Evolutionary conservation across 1,140 invertebrate species (phyloP), one percentile per base, ranked within the genome.

Genomic region (Drosophila azteca): DNA sequence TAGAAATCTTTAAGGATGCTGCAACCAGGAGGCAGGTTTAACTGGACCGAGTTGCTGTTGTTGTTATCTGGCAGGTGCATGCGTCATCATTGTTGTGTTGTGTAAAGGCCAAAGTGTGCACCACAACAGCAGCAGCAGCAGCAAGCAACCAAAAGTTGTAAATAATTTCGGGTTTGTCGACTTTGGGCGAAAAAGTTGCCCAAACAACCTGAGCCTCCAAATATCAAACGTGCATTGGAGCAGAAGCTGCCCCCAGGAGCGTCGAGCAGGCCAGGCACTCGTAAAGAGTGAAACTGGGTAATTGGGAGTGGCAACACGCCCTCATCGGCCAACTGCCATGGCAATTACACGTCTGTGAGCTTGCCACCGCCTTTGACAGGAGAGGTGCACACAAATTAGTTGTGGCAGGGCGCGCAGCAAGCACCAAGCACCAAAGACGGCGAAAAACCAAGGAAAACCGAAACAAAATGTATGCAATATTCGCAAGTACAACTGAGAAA

Each of bases 151-250:
- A 64, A 64, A 82, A 80, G 72, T 84, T 84, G 81, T 85, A 84
- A 84, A 87, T 84, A 84, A 84, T 77, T 87, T 84, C 82, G 72
- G 79, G 77, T 77, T 81, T 81, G 79, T 74, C 77, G 53, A 67
- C 51, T 60, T 41, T 39, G 62, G 8, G 51, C 11, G 67, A 35
- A 73, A 85, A 84, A 85, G 63, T 87, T 84, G 81, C 77, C 68
- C 61, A 62, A 79, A 55, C 77, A 85, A 85, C 80, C 81, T 80
- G 81, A 60, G 81, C 81, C 65, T 51, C 64, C 52, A 85, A 75
- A 84, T 84, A 84, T 87, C 81, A 84, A 84, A 84, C 82, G 77
- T 79, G 81, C 74, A 77, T 64, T 71, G 70, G 74, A 74, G 57
- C 20, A 43, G n/a, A 24, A 22, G 53, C 57, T 48, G 45, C 57